Evolutionary conservation across 1,140 invertebrate species (phyloP).

Genomic region (Diorhabda elongata): DNA sequence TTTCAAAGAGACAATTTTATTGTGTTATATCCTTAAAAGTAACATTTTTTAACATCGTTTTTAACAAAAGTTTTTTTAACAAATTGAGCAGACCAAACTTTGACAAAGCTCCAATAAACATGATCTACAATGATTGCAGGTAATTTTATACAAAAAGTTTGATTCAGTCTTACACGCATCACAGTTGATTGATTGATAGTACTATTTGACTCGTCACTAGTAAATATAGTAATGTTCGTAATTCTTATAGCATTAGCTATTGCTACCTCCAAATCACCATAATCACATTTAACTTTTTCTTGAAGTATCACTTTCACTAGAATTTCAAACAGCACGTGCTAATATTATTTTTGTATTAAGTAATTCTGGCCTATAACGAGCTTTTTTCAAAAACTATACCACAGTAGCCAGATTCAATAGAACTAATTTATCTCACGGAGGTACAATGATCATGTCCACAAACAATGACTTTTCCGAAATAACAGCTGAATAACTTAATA

Average conservation of each 20-base stretch:
- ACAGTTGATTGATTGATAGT: conserved; percentile 32
- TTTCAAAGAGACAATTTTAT: too few species aligned
- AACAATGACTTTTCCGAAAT: too few species aligned
- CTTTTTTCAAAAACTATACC: conserved; percentile 57
- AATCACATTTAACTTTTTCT: conserved; percentile 5
- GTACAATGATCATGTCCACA: too few species aligned
- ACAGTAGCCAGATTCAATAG: too few species aligned
- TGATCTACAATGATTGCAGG: conserved; percentile 40
- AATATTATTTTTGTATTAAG: conserved; percentile 60
- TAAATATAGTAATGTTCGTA: conserved; percentile 28
- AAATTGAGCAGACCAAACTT: conserved; percentile 31
- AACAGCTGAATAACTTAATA: too few species aligned
- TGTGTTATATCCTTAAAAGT: conserved; percentile 24
- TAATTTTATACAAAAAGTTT: conserved; percentile 34
- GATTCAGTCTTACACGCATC: conserved; percentile 26
- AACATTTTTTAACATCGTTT: conserved; percentile 32
- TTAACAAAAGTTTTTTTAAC: conserved; percentile 32
- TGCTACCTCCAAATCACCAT: conserved; percentile 26
- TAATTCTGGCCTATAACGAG: conserved; percentile 54
- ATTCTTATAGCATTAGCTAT: conserved; percentile 28
- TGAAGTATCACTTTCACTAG: conserved; percentile 3
- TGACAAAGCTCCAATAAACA: conserved; percentile 35
- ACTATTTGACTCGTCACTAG: conserved; percentile 11
- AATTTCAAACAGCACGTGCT: conserved; percentile 2
- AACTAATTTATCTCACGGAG: too few species aligned